Conservation (phyloP, 2,888 invertebrate species). For the Drosophila melanosoma region DNA sequence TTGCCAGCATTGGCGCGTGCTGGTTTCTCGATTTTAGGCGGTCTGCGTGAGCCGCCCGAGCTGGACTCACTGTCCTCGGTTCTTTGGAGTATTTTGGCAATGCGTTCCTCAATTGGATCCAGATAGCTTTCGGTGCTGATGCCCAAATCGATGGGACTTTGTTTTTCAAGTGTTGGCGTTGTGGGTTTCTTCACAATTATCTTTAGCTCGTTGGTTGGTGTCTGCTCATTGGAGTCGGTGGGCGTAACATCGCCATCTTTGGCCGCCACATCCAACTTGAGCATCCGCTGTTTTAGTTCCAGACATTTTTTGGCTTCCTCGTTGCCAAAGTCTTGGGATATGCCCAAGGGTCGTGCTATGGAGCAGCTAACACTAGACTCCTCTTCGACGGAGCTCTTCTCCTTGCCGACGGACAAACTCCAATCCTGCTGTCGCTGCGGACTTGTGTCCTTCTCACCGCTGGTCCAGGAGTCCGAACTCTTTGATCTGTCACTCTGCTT, state of each 20-base stretch:
- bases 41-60: constrained; percentile 87
- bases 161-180: constrained; percentile 88
- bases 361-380: constrained; percentile 92
- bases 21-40: constrained; percentile 86
- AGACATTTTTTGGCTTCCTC: constrained; percentile 86
- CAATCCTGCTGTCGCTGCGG: constrained; percentile 86
- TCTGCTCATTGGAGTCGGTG: constrained; percentile 85
- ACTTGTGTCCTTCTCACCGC: constrained; percentile 90
- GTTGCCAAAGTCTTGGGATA: constrained; percentile 90
- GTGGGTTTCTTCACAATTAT: constrained; percentile 81
- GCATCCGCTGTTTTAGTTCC: constrained; percentile 88
- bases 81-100: constrained; percentile 82
- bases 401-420: constrained; percentile 86
- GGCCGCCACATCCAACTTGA: constrained; percentile 86
- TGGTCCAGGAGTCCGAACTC: constrained; percentile 93
- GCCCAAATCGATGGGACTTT: constrained; percentile 88
- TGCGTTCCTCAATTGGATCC: constrained; percentile 85
- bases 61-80: constrained; percentile 88
- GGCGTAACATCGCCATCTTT: constrained; percentile 85
- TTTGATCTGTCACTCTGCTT: constrained; percentile 87
- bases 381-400: constrained; percentile 89
- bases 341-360: constrained; percentile 91
- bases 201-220: constrained; percentile 80
- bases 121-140: constrained; percentile 86
- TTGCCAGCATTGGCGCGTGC: constrained; percentile 80